These are phyloP conservation scores for Dreissena rostriformis DNA, from an alignment of 1,140 invertebrate species.

Conservation along the genomic window DNA sequence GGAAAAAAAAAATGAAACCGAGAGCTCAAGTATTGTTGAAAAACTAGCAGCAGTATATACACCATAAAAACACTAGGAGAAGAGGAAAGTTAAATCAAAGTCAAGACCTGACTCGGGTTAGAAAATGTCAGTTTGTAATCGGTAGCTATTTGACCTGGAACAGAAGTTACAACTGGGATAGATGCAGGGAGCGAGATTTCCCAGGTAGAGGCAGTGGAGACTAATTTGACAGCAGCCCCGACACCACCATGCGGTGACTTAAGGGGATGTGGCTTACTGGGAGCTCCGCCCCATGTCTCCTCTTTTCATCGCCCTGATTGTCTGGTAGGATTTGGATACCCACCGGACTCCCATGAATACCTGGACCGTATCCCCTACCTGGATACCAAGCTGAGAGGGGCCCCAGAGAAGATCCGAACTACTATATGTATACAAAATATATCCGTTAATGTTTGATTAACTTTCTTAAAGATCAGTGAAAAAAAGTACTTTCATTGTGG, in stretches of 20 bases:
- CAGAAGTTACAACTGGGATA: not conserved
- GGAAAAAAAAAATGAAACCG: conserved; percentile 39
- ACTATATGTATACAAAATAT: conserved; percentile 14
- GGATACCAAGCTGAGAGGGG: conserved; percentile 20
- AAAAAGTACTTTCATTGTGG: no score
- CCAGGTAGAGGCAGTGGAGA: conserved; percentile 43
- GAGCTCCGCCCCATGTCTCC: not conserved
- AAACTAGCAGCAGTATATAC: conserved; percentile 13
- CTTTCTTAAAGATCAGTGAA: not conserved
- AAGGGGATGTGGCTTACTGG: not conserved
- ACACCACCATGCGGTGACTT: not conserved
- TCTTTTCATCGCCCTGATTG: conserved; percentile 24
- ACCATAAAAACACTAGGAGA: no score
- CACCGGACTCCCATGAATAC: not conserved
- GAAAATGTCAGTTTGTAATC: not conserved
- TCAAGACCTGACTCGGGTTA: conserved; percentile 21
- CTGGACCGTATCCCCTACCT: not conserved
- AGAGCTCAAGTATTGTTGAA: no score
- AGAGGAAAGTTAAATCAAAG: conserved; percentile 27
- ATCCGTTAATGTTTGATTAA: not conserved
- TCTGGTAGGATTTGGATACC: not conserved
- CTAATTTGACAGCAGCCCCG: conserved; percentile 6
- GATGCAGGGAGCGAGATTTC: conserved; percentile 12
- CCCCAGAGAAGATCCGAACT: conserved; percentile 42
- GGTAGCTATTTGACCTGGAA: not conserved